A percentile compares a stretch with the other conserved stretches of the same genome.
These are phyloP conservation scores for Andrena haemorrhoa DNA, from an alignment of 2,888 invertebrate species.

Conservation along the genomic window DNA sequence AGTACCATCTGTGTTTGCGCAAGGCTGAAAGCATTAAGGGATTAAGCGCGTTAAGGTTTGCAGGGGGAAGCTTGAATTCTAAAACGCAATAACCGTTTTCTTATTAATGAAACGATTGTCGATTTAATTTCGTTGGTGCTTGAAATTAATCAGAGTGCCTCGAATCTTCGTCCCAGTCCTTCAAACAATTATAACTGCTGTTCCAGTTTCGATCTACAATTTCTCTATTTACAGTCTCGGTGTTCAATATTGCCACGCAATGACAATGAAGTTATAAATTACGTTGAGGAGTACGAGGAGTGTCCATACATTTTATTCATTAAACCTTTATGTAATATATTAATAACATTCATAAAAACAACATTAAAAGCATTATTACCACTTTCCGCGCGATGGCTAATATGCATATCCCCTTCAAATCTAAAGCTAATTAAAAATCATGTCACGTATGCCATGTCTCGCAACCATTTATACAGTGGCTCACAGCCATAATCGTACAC, in stretches of 20 bases:
- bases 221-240: neutral
- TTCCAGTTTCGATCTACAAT: neutral
- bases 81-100: neutral
- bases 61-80: neutral
- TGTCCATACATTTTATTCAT: neutral
- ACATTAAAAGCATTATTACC: neutral
- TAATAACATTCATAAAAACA: neutral
- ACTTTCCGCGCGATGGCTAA: too few relatives aligned
- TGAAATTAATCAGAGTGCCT: neutral
- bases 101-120: neutral
- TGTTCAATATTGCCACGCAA: neutral
- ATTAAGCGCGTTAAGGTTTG: neutral
- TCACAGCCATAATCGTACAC: too few relatives aligned
- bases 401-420: neutral
- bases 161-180: neutral
- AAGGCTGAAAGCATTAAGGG: neutral
- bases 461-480: neutral
- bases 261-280: neutral
- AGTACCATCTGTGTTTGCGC: neutral
- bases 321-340: neutral
- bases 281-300: neutral
- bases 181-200: neutral
- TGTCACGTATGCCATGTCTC: neutral
- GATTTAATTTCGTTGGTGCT: neutral
- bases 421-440: neutral